Percentiles rank a stretch among this genome's conserved stretches.
These are phyloP conservation scores for Bombus sylvicola DNA, from an alignment of 1,140 invertebrate genomes.

Conservation along the genomic window DNA sequence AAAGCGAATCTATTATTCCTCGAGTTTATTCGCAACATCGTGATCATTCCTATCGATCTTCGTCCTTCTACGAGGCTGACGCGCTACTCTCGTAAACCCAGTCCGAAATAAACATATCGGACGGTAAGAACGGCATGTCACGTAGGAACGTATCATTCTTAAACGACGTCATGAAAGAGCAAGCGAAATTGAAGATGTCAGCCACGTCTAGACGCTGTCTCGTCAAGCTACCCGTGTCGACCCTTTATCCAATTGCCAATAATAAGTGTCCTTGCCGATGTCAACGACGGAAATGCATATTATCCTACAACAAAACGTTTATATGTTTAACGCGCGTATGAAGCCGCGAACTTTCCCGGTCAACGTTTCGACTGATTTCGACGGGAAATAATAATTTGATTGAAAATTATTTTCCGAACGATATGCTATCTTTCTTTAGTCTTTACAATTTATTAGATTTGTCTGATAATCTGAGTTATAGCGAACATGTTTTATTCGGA, in stretches of 20 bases:
- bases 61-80: slow-evolving; percentile 31
- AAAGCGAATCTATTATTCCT: neutral
- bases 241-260: slow-evolving; percentile 76
- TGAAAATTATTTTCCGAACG: no score
- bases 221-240: slow-evolving; percentile 71
- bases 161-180: slow-evolving; percentile 51
- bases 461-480: no score
- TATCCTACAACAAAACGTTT: slow-evolving; percentile 66
- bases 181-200: slow-evolving; percentile 72
- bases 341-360: slow-evolving; percentile 10
- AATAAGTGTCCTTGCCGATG: slow-evolving; percentile 63
- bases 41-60: slow-evolving; percentile 43
- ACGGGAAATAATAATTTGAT: no score
- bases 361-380: neutral
- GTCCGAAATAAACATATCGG: slow-evolving; percentile 43
- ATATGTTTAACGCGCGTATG: slow-evolving; percentile 25
- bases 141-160: slow-evolving; percentile 54
- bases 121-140: slow-evolving; percentile 35
- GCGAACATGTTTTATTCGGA: no score
- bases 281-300: slow-evolving; percentile 72
- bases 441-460: no score
- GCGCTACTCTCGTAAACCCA: neutral
- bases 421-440: no score
- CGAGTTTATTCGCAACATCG: neutral
- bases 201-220: slow-evolving; percentile 76